Evolutionary conservation across 1,140 invertebrate genomes (phyloP).

Genomic region (Chlorops oryzae): DNA sequence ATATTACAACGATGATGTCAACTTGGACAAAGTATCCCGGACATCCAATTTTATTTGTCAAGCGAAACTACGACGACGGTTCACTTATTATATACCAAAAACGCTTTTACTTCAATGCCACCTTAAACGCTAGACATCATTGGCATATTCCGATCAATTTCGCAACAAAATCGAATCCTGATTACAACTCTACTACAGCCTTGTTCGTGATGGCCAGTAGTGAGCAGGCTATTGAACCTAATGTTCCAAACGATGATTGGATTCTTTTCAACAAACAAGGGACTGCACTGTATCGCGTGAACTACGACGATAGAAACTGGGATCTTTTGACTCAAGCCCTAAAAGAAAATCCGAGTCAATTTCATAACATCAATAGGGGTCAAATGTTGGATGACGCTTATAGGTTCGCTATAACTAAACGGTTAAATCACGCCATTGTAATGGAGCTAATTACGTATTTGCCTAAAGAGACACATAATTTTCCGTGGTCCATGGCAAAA

Average conservation of each 20-base stretch:
- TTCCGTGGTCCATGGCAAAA: slow-evolving; percentile 56
- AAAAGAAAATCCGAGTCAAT: slow-evolving; percentile 47
- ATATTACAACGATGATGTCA: slow-evolving; percentile 28
- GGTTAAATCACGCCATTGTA: slow-evolving; percentile 47
- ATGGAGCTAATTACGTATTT: slow-evolving; percentile 54
- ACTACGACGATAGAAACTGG: slow-evolving; percentile 50
- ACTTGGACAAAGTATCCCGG: slow-evolving; percentile 67
- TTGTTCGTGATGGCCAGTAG: slow-evolving; percentile 36
- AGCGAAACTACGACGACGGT: slow-evolving; percentile 31
- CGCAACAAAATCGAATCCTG: slow-evolving; percentile 31
- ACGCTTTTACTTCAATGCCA: background rate
- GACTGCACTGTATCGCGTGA: slow-evolving; percentile 50
- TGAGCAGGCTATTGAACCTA: too few relatives aligned
- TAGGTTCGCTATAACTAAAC: slow-evolving; percentile 56
- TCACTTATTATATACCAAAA: background rate
- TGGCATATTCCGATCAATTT: slow-evolving; percentile 54
- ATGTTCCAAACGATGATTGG: slow-evolving; percentile 23
- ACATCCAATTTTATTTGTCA: slow-evolving; percentile 60
- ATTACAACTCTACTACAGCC: slow-evolving; percentile 46
- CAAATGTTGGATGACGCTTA: slow-evolving; percentile 73
- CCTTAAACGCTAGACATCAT: background rate
- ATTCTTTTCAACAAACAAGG: slow-evolving; percentile 8
- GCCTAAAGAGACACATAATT: slow-evolving; percentile 54
- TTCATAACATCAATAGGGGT: slow-evolving; percentile 65
- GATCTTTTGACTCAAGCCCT: slow-evolving; percentile 45